Evolutionary conservation across 2,113 vertebrate species (phyloP).

Genomic region (Pitta sordida): DNA sequence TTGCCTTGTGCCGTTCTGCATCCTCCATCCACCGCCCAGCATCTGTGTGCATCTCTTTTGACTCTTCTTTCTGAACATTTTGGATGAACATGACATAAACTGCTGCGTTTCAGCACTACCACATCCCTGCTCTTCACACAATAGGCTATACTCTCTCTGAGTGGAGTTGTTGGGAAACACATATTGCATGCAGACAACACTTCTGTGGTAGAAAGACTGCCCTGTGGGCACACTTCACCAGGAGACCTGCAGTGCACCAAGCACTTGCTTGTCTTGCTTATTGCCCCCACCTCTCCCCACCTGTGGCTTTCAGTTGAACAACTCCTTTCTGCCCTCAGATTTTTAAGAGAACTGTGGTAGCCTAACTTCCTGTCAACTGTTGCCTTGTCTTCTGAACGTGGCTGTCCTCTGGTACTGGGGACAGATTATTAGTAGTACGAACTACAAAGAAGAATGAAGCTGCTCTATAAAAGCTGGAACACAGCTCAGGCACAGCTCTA

Average conservation of each 20-base stretch:
- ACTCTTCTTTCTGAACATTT: neutral
- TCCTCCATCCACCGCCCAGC: neutral
- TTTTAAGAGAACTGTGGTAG: neutral
- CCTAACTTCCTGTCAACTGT: conserved; percentile 20
- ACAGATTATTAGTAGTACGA: neutral
- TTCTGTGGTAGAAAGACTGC: neutral
- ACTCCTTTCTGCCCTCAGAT: neutral
- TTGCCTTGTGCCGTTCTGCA: neutral
- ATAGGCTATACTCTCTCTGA: neutral
- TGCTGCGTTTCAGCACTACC: neutral
- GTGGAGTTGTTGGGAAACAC: accelerated
- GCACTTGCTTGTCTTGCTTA: neutral
- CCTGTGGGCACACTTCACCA: neutral
- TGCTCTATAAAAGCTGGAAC: neutral
- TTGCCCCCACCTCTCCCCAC: neutral
- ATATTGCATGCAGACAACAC: neutral
- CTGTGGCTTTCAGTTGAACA: neutral
- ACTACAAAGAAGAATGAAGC: neutral
- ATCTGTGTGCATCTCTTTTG: neutral
- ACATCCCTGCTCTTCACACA: neutral
- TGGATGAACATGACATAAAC: neutral
- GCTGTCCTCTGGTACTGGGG: neutral
- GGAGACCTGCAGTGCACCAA: neutral
- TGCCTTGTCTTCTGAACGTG: neutral
- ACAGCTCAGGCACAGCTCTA: neutral